Base-by-base conservation (phyloP, 2,888 invertebrate genomes). In the Deilephila porcellus region DNA sequence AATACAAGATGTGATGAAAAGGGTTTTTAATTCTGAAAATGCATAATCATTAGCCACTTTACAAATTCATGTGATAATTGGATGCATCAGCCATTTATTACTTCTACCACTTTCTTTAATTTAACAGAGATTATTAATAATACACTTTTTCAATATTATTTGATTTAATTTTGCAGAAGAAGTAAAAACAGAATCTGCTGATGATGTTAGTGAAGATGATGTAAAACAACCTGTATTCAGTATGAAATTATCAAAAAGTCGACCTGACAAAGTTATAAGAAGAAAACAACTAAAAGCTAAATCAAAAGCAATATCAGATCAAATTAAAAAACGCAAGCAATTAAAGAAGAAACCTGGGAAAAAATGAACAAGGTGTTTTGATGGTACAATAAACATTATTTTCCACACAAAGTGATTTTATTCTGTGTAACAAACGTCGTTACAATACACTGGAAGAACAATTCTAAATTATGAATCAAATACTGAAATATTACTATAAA, bases 201-300 rank as follows among this genome's bases (percentile, higher is more conserved):
- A 80, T 56, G 85, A 85, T 59, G 84, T 84, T 71, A 79, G 76
- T 78, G 83, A 86, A 78, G 75, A 74, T 75, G 78, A 82, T 77
- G 74, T 70, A 17, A 75, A 75, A 37, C 88, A 87, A 76, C 84
- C 87, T 59, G 75, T 76, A 52, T 85, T 88, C 72, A 85, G 81
- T 71, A 87, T 88, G 78, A 92, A 88, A 78, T 87, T 88, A 76
- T 75, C 86, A 70, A 89, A 91, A 83, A 87, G 87, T 72, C 90
- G 88, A 76, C 92, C 94, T 34, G 90, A 93, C 76, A 93, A 92
- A 86, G 91, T 93, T 0, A 95, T 95, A 32, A 85, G 94, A 77
- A 89, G 95, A 19, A 95, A 95, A 82, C 94, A 95, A 78, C 88
- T 94, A 1, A 94, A 91, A 80, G 93, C 92, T 5, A 93, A 94